A percentile compares a stretch with the other conserved stretches of the same genome.
Conservation (phyloP, 2,113 vertebrate species). For the Hemichromis elongatus region DNA sequence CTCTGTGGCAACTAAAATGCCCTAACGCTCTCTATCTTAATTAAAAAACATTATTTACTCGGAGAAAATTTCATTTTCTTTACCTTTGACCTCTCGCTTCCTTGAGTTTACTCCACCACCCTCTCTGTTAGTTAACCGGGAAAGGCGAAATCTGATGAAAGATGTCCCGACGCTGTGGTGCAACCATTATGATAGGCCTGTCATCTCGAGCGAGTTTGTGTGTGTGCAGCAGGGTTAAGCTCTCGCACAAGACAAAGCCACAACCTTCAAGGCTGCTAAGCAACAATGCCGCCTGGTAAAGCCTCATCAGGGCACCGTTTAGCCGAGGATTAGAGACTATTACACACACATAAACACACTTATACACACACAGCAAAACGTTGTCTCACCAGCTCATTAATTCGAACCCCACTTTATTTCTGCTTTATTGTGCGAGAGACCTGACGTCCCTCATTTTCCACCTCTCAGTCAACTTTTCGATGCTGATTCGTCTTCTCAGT, state of each 20-base stretch:
- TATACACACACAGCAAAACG: slow-evolving; percentile 3
- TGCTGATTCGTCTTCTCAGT: background rate
- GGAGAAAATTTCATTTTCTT: slow-evolving; percentile 48
- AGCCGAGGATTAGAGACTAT: slow-evolving; percentile 62
- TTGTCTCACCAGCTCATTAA: slow-evolving; percentile 30
- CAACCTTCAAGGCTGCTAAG: slow-evolving; percentile 62
- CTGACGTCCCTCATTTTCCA: background rate
- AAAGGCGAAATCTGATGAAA: slow-evolving; percentile 10
- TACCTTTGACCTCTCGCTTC: slow-evolving; percentile 41
- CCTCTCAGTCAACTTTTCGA: background rate
- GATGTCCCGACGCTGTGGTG: background rate
- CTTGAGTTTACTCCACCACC: slow-evolving; percentile 3
- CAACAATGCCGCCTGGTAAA: slow-evolving; percentile 64
- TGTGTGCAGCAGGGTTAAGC: slow-evolving; percentile 48
- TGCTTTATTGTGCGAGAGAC: background rate
- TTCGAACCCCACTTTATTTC: slow-evolving; percentile 19
- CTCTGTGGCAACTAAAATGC: slow-evolving; percentile 49
- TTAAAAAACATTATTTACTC: slow-evolving; percentile 64
- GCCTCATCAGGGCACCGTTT: slow-evolving; percentile 62
- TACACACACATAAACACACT: slow-evolving; percentile 53
- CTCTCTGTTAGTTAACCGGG: slow-evolving; percentile 21
- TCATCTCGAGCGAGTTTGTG: slow-evolving; percentile 40
- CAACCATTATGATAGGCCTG: slow-evolving; percentile 28
- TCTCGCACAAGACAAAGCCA: slow-evolving; percentile 61
- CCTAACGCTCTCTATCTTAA: slow-evolving; percentile 37